Base-by-base conservation (phyloP, 2,113 vertebrate genomes). In the Burhinus bistriatus region DNA sequence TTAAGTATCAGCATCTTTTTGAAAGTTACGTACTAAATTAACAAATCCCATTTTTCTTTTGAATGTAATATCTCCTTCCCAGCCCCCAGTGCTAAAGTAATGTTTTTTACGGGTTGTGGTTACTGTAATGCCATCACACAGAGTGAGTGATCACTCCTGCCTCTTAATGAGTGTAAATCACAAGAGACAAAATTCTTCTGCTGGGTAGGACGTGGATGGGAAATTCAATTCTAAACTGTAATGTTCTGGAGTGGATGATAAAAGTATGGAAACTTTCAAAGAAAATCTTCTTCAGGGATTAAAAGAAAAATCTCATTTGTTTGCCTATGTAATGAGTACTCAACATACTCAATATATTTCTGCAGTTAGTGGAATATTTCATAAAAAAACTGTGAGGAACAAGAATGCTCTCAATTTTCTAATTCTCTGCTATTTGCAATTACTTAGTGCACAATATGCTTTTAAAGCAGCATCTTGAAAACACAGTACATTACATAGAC, bases 391-490 rank as follows among this genome's bases (percentile, higher is more conserved):
- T 21, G 3, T 15, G 5, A 89, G 13, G 15, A 93, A 71, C 15
- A 78, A 89, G 58, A 82, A 62, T 29, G 5, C 18, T 95, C 68
- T 80, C 49, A 6, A 55, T 86, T 96, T 92, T 83, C 79, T 81
- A 36, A 11, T 92, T 57, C 83, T 94, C 21, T 62, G 29, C 34
- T 93, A 64, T 71, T 94, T 95, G 21, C 20, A 92, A 58, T 87
- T 93, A 65, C 34, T 76, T 76, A 79, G 21, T 69, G 34, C 87
- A 71, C 26, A 70, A 34, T 45, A 71, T 59, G 57, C 34, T 89
- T 96, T 92, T 82, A 94, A 79, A 93, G 49, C 20, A 93, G 8
- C 15, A 51, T 91, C 36, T 76, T 95, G 86, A 94, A 95, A 76
- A 89, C 52, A 59, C n/a, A 90, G 42, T 54, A 58, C n/a, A 65